phyloP scores from a whole-genome alignment of 2,888 invertebrate species.

The Agapetus fuscipes region DNA sequence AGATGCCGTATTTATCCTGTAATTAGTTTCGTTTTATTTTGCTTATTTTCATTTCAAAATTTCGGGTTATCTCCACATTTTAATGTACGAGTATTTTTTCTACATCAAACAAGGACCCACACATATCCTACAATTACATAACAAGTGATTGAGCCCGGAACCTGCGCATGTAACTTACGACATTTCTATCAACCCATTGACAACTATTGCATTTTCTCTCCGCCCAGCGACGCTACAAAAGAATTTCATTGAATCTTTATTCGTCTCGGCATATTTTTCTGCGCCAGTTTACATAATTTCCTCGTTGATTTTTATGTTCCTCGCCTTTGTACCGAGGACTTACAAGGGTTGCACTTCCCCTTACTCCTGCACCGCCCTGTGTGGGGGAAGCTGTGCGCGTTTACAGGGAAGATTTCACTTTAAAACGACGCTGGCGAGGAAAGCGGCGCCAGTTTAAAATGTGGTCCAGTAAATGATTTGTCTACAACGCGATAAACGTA shows the following conservation, averaged over 20 bases:
- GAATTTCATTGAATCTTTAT: constrained; percentile 22
- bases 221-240: constrained; percentile 5
- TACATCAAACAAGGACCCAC: too few species aligned
- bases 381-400: constrained; percentile 5
- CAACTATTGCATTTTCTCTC: too few species aligned
- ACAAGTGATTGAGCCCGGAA: too few species aligned
- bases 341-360: background rate
- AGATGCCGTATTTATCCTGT: too few species aligned
- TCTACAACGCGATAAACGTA: background rate
- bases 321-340: constrained; percentile 6
- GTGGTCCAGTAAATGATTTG: constrained; percentile 2
- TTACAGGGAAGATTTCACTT: constrained; percentile 16
- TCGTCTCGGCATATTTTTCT: constrained; percentile 21
- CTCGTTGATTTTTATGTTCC: constrained; percentile 18
- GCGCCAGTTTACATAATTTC: constrained; percentile 21
- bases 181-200: too few species aligned
- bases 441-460: constrained; percentile 5
- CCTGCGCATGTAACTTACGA: too few species aligned
- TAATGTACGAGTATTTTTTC: too few species aligned
- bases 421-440: background rate
- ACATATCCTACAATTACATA: too few species aligned
- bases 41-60: too few species aligned
- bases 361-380: background rate
- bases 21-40: too few species aligned
- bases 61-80: too few species aligned